A percentile compares a stretch with the other conserved stretches of the same genome.
Evolutionary conservation across 2,888 invertebrate genomes (phyloP).

Genomic region (Ceriagrion tenellum): DNA sequence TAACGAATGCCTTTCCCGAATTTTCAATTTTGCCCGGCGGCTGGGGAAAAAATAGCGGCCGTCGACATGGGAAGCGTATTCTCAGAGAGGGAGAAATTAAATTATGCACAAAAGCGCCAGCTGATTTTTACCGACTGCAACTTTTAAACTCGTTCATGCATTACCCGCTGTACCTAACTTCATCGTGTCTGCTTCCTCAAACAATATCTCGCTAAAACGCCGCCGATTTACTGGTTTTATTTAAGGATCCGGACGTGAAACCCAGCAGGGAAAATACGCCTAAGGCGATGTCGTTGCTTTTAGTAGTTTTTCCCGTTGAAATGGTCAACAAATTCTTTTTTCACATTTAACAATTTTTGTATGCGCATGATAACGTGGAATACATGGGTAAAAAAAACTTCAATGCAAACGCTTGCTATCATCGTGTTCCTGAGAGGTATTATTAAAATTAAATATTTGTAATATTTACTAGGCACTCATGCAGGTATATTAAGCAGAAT

Average conservation of each 20-base stretch:
- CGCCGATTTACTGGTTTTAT: not conserved
- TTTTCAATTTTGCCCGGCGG: constrained; percentile 1
- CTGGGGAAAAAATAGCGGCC: not conserved
- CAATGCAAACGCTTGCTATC: too few species aligned
- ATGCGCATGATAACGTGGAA: too few species aligned
- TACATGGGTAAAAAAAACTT: too few species aligned
- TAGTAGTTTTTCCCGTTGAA: not conserved
- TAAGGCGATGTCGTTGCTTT: not conserved
- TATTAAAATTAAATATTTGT: too few species aligned
- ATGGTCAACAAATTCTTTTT: too few species aligned
- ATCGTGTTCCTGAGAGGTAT: too few species aligned
- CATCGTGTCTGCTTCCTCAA: not conserved
- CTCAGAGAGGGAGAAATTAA: not conserved
- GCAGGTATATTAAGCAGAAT: too few species aligned
- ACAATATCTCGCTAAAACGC: not conserved
- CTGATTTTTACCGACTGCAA: not conserved
- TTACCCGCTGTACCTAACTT: not conserved
- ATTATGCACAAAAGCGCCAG: not conserved
- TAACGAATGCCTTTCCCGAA: constrained; percentile 12
- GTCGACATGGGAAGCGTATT: not conserved
- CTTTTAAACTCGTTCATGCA: not conserved
- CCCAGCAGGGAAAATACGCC: not conserved
- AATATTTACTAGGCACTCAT: too few species aligned
- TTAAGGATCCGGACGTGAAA: not conserved
- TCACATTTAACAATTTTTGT: too few species aligned